Evolutionary conservation across 2,113 vertebrate species (phyloP).

Genomic region (Notothenia rossii): DNA sequence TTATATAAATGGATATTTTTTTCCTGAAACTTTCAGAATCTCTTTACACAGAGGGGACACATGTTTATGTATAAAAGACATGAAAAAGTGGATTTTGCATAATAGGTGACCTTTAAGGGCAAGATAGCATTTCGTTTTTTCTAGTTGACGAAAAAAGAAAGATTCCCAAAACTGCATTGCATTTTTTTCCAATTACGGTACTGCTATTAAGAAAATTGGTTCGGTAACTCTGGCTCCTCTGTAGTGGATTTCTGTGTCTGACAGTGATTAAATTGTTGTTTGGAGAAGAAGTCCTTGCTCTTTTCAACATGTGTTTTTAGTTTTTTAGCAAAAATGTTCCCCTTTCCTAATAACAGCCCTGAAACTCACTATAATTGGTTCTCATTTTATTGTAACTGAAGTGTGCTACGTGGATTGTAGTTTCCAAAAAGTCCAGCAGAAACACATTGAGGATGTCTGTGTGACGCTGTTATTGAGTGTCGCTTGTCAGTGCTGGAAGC

Average conservation of each 20-base stretch:
- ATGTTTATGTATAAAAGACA: no score
- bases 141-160: not conserved
- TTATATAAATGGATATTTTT: no score
- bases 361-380: conserved; percentile 16
- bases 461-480: conserved; percentile 42
- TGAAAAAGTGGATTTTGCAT: no score
- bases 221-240: conserved; percentile 17
- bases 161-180: not conserved
- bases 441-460: conserved; percentile 27
- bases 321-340: not conserved
- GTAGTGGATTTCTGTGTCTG: conserved; percentile 12
- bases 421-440: conserved; percentile 32
- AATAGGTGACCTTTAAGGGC: not conserved
- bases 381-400: conserved; percentile 38
- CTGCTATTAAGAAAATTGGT: conserved; percentile 27
- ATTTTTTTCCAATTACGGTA: conserved; percentile 12
- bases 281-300: not conserved
- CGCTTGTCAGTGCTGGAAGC: conserved; percentile 47
- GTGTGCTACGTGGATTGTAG: not conserved
- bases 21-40: no score
- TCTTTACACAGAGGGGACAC: no score
- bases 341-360: conserved; percentile 27
- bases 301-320: conserved; percentile 10
- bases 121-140: not conserved
- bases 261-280: not conserved